Conservation (phyloP, 2,888 invertebrate species). For the Drosophila neotestacea region DNA sequence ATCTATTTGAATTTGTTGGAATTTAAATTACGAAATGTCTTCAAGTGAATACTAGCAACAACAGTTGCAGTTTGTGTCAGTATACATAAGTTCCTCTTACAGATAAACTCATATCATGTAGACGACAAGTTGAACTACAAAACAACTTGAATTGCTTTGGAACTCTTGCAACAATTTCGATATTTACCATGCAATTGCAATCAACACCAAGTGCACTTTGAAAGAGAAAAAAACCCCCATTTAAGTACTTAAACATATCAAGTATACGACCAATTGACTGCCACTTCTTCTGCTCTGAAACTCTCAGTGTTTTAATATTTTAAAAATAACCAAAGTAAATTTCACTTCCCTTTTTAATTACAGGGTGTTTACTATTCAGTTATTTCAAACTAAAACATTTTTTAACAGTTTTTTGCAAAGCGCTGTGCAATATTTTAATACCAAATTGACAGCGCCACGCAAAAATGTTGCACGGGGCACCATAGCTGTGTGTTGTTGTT, state of each 20-base stretch:
- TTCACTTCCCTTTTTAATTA: not conserved
- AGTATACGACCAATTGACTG: not conserved
- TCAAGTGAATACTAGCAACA: not conserved
- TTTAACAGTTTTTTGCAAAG: slow-evolving; percentile 12
- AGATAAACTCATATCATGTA: not conserved
- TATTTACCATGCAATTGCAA: no score
- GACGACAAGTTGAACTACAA: not conserved
- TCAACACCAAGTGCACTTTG: no score
- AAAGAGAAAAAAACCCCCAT: no score
- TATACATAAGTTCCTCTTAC: not conserved
- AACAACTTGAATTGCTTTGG: not conserved
- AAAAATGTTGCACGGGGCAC: slow-evolving; percentile 44
- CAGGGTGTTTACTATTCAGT: slow-evolving; percentile 2
- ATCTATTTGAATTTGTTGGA: not conserved
- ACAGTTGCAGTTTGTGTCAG: not conserved
- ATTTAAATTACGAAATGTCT: no score
- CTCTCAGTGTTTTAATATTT: no score
- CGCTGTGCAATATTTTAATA: slow-evolving; percentile 61
- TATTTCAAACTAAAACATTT: not conserved
- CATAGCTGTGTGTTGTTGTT: slow-evolving; percentile 29
- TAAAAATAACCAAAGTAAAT: no score
- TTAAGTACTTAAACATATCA: not conserved
- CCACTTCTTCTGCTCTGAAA: not conserved
- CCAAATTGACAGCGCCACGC: slow-evolving; percentile 56
- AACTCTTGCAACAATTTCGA: not conserved